Base-by-base conservation (phyloP, 1,140 invertebrate species). In the Brachystomella parvula region DNA sequence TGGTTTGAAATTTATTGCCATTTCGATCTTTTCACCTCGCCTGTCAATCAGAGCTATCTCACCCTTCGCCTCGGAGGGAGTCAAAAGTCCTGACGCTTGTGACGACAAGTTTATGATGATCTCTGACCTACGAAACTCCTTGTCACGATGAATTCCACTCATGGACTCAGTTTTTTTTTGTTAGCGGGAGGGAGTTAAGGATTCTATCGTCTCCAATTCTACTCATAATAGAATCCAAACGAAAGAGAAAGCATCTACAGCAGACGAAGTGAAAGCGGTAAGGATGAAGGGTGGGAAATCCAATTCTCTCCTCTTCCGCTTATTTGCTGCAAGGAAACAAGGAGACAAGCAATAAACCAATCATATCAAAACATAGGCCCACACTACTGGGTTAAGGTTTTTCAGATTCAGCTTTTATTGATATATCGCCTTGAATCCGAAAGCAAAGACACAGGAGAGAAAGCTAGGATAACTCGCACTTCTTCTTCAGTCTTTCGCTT, bases 181-280 rank as follows among this genome's bases (percentile, higher is more conserved):
- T n/a, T n/a, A n/a, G 39, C n/a, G 9, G n/a, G 39, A 44, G n/a
- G 9, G 49, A 53, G 49, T 53, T 53, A 53, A 53, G 24, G 49
- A 6, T 9, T 12, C 9, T 12, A n/a, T 44, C 39, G 9, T 9
- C 9, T 44, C 39, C 39, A 44, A 44, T 44, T 12, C 9, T 44
- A n/a, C 39, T 53, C 49, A 53, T 53, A 53, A 53, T 53, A 15
- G 12, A 53, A 53, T 53, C 6, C 6, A 24, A 26, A 12, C 12
- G 49, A 53, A 39, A 53, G 49, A 17, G 49, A 53, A 53, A 53
- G 9, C 35, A 39, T 39, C 35, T 19, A 39, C 35, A 12, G 24
- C 49, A 44, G 9, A 9, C 9, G 9, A 44, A n/a, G 9, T 53
- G 49, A 24, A 53, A 53, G 3, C 15, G 49, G 24, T 26, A 24